These are phyloP conservation scores for Manis crassicaudata DNA, from an alignment of 2,797 vertebrate species.

Conservation along the genomic window DNA sequence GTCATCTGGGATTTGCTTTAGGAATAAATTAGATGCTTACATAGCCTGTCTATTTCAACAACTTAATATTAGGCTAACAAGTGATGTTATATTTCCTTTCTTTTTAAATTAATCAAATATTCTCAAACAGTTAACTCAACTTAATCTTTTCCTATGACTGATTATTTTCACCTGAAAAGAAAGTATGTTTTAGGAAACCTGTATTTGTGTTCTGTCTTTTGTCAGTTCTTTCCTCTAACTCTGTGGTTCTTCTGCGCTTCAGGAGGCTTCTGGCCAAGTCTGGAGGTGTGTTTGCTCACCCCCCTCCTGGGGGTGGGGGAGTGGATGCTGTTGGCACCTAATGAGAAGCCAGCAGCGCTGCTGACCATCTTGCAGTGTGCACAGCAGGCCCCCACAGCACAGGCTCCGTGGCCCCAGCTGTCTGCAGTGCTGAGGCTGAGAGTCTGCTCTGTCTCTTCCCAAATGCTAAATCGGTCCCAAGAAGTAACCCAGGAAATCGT, in stretches of 20 bases:
- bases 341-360: not conserved
- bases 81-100: not conserved
- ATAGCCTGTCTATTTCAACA: not conserved
- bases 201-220: not conserved
- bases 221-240: not conserved
- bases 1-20: slow-evolving; percentile 30
- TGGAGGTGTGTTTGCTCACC: not conserved
- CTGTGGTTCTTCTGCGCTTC: not conserved
- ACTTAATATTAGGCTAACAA: not conserved
- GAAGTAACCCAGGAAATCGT: not conserved
- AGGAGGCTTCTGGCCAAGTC: not conserved
- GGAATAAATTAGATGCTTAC: not conserved
- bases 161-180: not conserved
- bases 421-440: not conserved
- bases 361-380: not conserved
- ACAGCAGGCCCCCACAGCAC: not conserved
- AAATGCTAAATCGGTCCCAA: not conserved
- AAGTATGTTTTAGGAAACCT: slow-evolving; percentile 15
- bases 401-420: not conserved
- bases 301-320: not conserved
- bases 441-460: not conserved
- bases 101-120: slow-evolving; percentile 30
- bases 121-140: slow-evolving; percentile 5
- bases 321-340: not conserved
- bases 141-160: not conserved